Evolutionary conservation across 2,888 invertebrate genomes (phyloP).

Genomic region (Lithosia quadra): DNA sequence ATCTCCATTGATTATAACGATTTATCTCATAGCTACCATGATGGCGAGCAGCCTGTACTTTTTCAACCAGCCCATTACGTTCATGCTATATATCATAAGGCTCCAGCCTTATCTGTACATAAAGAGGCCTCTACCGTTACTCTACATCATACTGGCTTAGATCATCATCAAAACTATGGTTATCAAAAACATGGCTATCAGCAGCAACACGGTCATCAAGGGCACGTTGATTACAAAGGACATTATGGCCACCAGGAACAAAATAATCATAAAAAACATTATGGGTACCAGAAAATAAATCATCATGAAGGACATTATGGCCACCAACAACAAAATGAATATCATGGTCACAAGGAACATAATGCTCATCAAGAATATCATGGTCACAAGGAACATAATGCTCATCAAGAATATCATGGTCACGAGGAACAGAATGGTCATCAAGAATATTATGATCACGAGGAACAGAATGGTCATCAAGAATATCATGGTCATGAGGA

Average conservation of each 20-base stretch:
- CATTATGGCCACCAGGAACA: conserved; percentile 6
- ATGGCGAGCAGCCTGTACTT: conserved; percentile 40
- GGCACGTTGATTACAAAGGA: neutral
- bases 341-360: conserved; percentile 24
- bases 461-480: conserved; percentile 27
- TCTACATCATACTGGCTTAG: conserved; percentile 15
- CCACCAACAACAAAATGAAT: conserved; percentile 29
- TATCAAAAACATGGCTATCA: conserved; percentile 2
- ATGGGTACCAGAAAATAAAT: conserved; percentile 24
- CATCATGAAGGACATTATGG: conserved; percentile 20
- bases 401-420: conserved; percentile 31
- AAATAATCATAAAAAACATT: conserved; percentile 19
- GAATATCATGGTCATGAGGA: conserved; percentile 26
- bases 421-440: conserved; percentile 20
- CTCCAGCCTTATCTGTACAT: conserved; percentile 7
- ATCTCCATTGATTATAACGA: neutral
- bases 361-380: conserved; percentile 16
- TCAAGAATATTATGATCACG: conserved; percentile 23
- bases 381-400: conserved; percentile 21
- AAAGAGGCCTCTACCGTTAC: no score
- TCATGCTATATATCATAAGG: conserved; percentile 41
- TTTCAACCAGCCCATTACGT: conserved; percentile 43
- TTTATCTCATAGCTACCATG: conserved; percentile 19
- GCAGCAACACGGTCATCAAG: neutral
- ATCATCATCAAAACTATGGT: neutral